Base-by-base conservation (phyloP, 2,888 invertebrate species). In the Philereme vetulata region DNA sequence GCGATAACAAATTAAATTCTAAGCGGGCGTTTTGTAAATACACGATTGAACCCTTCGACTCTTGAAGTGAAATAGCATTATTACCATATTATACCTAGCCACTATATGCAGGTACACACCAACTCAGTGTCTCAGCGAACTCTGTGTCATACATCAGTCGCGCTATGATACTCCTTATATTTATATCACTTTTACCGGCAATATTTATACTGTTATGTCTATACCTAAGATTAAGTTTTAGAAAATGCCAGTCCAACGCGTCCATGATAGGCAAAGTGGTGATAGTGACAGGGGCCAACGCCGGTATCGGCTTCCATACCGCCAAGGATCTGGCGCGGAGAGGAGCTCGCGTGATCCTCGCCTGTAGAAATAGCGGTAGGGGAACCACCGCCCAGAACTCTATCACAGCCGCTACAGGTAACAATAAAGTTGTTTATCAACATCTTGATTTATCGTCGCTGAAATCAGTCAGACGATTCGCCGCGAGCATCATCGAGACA, bases 231-330 rank as follows among this genome's bases (percentile, higher is more conserved):
- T 51, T 38, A 3, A 64, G 64, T 34, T 34, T 54, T 7, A 60
- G 8, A 35, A 51, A 48, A 51, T 64, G 61, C 57, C 55, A 38
- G 33, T 67, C 57, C 3, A 51, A 53, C 5, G 60, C 50, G 35
- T 46, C 36, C 6, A 66, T 97, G 94, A 91, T 95, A 50, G 96
- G 96, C 5, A 97, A 97, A 89, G 96, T 95, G 3, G 95, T 95
- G 36, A 93, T 97, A 46, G 93, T 97, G 46, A 97, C 97, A 34
- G 97, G 97, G 36, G 96, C 96, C 52, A 97, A 95, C 68, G 93
- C 95, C 67, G 97, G 96, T 6, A 96, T 96, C 72, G 97, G 96
- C 36, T 95, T 94, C 72, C 95, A 96, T 80, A 95, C 96, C 0
- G 94, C 95, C 0, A 92, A 91, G 66, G 94, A 95, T 72, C 74